Base-by-base conservation (phyloP, 2,113 vertebrate genomes). In the Notechis scutatus region DNA sequence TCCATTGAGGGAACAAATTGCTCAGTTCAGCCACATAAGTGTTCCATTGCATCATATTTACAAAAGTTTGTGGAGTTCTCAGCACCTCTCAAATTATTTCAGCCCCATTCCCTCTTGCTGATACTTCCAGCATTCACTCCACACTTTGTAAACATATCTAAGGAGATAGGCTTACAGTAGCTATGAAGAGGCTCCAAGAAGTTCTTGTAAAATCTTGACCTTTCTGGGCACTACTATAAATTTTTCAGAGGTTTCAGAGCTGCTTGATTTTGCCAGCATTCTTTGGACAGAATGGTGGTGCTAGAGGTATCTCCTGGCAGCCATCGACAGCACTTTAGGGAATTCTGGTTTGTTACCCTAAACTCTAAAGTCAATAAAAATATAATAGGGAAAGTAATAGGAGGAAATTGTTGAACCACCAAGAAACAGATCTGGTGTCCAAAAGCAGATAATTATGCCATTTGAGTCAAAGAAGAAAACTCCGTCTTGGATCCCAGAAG, bases 21-120 rank as follows among this genome's bases (percentile, higher is more conserved):
- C 47, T 89, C 18, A 50, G 55, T 57, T 90, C 42, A 89, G 47
- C 26, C 18, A 3, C 50, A 47, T 92, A 89, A 89, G 34, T 47
- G 34, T 92, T 87, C 52, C 18, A 89, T 85, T 47, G 92, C 64
- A 89, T 89, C 87, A 57, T 92, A 90, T 85, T 85, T 92, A 39
- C 20, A 92, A 85, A 23, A n/a, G 52, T 85, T 45, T 34, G 47
- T n/a, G 3, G 45, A 52, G 29, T 14, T 87, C 57, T 64, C 42
- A 34, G 45, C 34, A 7, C 86, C 47, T 59, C 69, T 18, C 42
- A 26, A 90, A 52, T 45, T 45, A 14, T 57, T 90, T 85, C 24
- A 29, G 21, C 57, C 29, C 29, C 50, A 59, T 93, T 90, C 26
- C 88, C 29, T 85, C 42, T 24, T 59, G 42, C 56, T 85, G 61